Evolutionary conservation across 2,797 vertebrate genomes (phyloP).

Genomic region (Lepus oiostolus): DNA sequence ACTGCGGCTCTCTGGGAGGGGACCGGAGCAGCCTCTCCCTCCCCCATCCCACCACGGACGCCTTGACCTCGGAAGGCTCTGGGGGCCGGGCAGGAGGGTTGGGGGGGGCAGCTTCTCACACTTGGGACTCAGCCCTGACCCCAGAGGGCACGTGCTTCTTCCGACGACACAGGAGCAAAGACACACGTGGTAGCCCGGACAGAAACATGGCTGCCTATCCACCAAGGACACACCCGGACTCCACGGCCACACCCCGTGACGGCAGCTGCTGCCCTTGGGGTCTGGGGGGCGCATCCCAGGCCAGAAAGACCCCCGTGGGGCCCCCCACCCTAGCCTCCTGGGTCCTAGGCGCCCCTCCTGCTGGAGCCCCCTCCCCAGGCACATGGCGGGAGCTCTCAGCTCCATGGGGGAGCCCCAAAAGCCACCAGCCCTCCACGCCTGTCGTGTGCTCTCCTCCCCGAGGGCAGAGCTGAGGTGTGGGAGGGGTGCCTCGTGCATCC

Average conservation of each 20-base stretch:
- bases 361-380: accelerated
- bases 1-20: neutral
- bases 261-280: neutral
- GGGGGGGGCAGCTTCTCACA: too few species aligned
- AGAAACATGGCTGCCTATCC: neutral
- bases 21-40: neutral
- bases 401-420: too few species aligned
- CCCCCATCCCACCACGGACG: neutral
- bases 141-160: neutral
- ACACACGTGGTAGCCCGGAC: accelerated
- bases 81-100: neutral
- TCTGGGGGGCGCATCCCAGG: neutral
- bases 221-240: neutral
- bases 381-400: too few species aligned
- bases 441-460: too few species aligned
- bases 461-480: too few species aligned
- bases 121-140: neutral
- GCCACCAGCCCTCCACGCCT: too few species aligned
- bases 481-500: too few species aligned
- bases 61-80: neutral
- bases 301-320: neutral
- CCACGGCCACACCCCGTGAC: accelerated
- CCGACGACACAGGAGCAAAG: neutral
- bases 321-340: neutral
- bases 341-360: neutral